Base-by-base conservation (phyloP, 2,797 vertebrate genomes). In the Poecilia gillii region DNA sequence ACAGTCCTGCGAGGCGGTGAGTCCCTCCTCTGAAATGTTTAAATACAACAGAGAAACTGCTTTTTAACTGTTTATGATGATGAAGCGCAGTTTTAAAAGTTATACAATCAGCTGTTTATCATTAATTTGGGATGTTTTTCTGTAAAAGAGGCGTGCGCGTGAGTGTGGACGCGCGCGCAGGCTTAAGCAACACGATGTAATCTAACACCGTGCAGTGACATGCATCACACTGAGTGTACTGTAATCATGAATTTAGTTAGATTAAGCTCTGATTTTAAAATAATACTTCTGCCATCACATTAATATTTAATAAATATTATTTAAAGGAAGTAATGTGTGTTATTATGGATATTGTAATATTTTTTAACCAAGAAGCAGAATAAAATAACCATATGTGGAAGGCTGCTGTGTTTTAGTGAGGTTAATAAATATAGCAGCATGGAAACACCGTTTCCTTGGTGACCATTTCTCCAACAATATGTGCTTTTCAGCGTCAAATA, bases 371-470 rank as follows among this genome's bases (percentile, higher is more conserved):
- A 59, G 12, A 25, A 55, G 33, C 18, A 25, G 8, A 36, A 18
- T 36, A 36, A 18, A 33, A 3, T 36, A 16, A 64, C 2, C 8
- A 16, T 18, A 51, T 36, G 62, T 64, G 7, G 36, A 64, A 64
- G 31, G 62, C 16, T 51, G 33, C 45, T 36, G 1, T 36, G 2
- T 75, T 75, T 51, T 28, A 46, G 73, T 41, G 62, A 57, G 31
- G 20, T 75, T 45, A 39, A 70, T 75, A 59, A 71, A 49, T 20
- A 13, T 31, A 71, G 4, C 23, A 72, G 55, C 28, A 39, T 75
- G 28, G 73, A 71, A 47, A 47, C 43, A 47, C 51, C 33, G 51
- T 77, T 77, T 68, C 64, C 75, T 36, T 77, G 39, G 75, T 62
- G 75, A 74, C 62, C 11, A 47, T 49, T n/a, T n/a, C 53, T 4